Evolutionary conservation across 2,888 invertebrate species (phyloP), one percentile per base, ranked within the genome.

Genomic region (Caenorhabditis macrosperma): DNA sequence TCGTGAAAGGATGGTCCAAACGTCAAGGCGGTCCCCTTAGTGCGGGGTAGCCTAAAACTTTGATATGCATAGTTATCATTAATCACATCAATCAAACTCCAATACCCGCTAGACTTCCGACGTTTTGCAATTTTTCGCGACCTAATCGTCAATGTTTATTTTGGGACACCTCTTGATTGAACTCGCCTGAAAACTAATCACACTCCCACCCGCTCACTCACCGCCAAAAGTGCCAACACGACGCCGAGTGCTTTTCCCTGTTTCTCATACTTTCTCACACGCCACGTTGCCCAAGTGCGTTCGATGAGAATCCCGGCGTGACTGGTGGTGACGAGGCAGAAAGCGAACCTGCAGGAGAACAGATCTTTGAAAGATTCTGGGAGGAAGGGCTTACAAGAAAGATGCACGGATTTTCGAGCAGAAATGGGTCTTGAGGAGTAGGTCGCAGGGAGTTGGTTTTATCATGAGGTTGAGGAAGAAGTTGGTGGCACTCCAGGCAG

Each of bases 281-380:
- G 48, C 12, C 17, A 44, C 9, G 80, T 80, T 10, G 80, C 80
- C 67, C 60, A 76, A 0, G 61, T n/a, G 15, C 80, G n/a, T 46
- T 80, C 80, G 5, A 76, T 28, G 1, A 80, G 30, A 20, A 80
- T 60, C 12, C 71, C 64, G 10, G 67, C 55, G 15, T 80, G 80
- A 57, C 71, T 76, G 0, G 67, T 71, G 22, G 75, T 71, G 4
- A 80, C 63, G 9, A 69, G 15, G 54, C 46, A 66, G 35, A 75
- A 80, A 1, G 69, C 69, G 17, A 55, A 72, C n/a, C 80, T 80
- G 41, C 1, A 75, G 67, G 0, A 17, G 15, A 54, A 17, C 9
- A 33, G 30, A n/a, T n/a, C n/a, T n/a, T n/a, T n/a, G 28, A 28
- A 33, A 20, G 9, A 24, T 46, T n/a, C 4, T 22, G 22, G 12